phyloP scores from a whole-genome alignment of 2,888 invertebrate species.

The Cryptophagus acutangulus region DNA sequence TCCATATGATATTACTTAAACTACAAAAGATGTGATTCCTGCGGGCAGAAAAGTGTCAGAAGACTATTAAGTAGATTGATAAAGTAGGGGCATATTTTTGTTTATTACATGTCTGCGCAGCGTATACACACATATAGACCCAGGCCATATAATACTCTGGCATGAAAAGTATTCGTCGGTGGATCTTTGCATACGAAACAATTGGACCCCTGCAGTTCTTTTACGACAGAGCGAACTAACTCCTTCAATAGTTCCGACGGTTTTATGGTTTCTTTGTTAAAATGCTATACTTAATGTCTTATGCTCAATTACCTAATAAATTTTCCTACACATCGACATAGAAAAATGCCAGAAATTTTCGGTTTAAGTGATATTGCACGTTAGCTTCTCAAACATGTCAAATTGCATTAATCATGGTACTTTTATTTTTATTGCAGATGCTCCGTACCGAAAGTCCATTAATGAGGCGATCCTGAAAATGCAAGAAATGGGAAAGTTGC shows the following conservation, averaged over 20 bases:
- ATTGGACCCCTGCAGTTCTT: slow-evolving; percentile 37
- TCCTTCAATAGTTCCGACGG: slow-evolving; percentile 35
- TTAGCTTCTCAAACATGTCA: too few species aligned
- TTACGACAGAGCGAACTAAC: slow-evolving; percentile 33
- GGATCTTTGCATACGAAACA: slow-evolving; percentile 39
- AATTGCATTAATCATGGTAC: too few species aligned
- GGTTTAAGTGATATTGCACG: background rate
- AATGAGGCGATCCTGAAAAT: slow-evolving; percentile 84
- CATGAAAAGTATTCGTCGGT: slow-evolving; percentile 29
- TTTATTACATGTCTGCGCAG: slow-evolving; percentile 17
- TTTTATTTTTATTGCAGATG: too few species aligned
- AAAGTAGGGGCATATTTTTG: slow-evolving; percentile 22
- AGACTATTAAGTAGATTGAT: slow-evolving; percentile 23
- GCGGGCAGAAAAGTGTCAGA: slow-evolving; percentile 21
- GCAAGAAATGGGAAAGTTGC: slow-evolving; percentile 82
- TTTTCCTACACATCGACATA: slow-evolving; percentile 15
- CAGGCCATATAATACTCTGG: slow-evolving; percentile 17
- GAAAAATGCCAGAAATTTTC: background rate
- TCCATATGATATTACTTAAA: slow-evolving; percentile 1
- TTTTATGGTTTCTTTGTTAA: slow-evolving; percentile 36
- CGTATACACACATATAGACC: slow-evolving; percentile 14
- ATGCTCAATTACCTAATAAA: slow-evolving; percentile 36
- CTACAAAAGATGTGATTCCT: slow-evolving; percentile 10
- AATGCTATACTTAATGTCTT: slow-evolving; percentile 30
- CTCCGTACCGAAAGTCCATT: slow-evolving; percentile 71